Percentiles rank a stretch among this genome's conserved stretches.
These are phyloP conservation scores for Polydrusus tereticollis DNA, from an alignment of 2,888 invertebrate species.

Conservation along the genomic window DNA sequence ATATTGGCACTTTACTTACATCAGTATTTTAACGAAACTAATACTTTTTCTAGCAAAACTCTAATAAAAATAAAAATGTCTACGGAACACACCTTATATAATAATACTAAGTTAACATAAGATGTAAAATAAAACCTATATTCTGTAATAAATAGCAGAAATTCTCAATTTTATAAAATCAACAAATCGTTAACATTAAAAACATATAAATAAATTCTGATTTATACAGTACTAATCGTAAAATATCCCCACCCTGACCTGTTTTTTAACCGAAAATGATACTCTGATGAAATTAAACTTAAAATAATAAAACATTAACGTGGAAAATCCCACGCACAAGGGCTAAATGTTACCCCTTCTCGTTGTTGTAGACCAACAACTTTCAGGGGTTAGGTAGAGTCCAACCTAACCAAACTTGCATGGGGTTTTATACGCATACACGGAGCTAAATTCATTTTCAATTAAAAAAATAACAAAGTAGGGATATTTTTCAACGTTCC, in stretches of 20 bases:
- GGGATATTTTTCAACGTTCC: neutral
- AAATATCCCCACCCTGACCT: too few species aligned
- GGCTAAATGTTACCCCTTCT: too few species aligned
- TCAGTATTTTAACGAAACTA: neutral
- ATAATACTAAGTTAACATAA: neutral
- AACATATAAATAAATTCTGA: neutral
- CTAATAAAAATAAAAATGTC: neutral
- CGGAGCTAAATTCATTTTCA: too few species aligned
- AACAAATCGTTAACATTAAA: neutral
- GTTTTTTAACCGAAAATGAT: too few species aligned
- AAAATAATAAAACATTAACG: too few species aligned
- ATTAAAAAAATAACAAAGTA: constrained; percentile 9
- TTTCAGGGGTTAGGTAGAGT: too few species aligned
- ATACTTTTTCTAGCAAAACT: neutral
- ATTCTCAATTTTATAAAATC: neutral
- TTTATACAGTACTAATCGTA: neutral
- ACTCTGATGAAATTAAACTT: too few species aligned
- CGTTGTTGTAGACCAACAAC: too few species aligned
- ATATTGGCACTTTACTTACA: neutral
- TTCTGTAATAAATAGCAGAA: neutral
- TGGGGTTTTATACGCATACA: too few species aligned
- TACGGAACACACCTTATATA: neutral
- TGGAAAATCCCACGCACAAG: too few species aligned
- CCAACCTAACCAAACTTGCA: too few species aligned
- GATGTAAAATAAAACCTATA: constrained; percentile 1